Percentiles rank a stretch among this genome's conserved stretches.
phyloP scores from a whole-genome alignment of 2,113 vertebrate genomes.

The Mugil cephalus region DNA sequence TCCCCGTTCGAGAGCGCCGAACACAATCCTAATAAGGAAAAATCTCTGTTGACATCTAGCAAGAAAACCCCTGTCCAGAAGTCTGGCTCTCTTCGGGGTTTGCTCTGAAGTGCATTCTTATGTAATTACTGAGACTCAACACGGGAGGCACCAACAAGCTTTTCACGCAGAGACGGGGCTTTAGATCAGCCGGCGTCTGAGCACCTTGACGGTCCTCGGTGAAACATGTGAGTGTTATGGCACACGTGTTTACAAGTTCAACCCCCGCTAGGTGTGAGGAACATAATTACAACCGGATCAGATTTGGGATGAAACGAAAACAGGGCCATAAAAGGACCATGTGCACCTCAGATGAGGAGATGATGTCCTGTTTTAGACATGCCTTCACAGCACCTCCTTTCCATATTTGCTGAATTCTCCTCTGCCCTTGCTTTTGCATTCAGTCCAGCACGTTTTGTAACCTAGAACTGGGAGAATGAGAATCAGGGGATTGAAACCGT shows the following conservation, averaged over 20 bases:
- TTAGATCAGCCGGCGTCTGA: constrained; percentile 5
- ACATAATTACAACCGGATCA: constrained; percentile 50
- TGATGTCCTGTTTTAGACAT: constrained; percentile 40
- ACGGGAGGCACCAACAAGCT: constrained; percentile 22
- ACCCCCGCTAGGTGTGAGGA: constrained; percentile 56
- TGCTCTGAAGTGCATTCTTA: constrained; percentile 68
- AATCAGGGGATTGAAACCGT: constrained; percentile 39
- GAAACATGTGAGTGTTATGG: constrained; percentile 22
- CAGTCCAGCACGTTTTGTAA: constrained; percentile 29
- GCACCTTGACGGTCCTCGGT: constrained; percentile 21
- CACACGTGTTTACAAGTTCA: constrained; percentile 37
- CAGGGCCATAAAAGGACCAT: constrained; percentile 60
- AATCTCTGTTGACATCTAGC: constrained; percentile 59
- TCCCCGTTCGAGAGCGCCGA: constrained; percentile 47
- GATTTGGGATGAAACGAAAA: constrained; percentile 29
- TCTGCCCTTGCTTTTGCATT: constrained; percentile 8
- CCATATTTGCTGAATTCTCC: background rate
- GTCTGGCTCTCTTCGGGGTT: constrained; percentile 52
- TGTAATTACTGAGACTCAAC: constrained; percentile 61
- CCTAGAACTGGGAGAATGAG: constrained; percentile 49
- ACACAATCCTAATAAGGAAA: constrained; percentile 83
- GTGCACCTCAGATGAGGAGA: constrained; percentile 29
- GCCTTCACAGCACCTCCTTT: constrained; percentile 4
- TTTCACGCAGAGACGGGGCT: background rate
- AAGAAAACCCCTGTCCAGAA: constrained; percentile 64